Conservation (phyloP, 2,797 vertebrate genomes). For the Sebastes oblongus region DNA sequence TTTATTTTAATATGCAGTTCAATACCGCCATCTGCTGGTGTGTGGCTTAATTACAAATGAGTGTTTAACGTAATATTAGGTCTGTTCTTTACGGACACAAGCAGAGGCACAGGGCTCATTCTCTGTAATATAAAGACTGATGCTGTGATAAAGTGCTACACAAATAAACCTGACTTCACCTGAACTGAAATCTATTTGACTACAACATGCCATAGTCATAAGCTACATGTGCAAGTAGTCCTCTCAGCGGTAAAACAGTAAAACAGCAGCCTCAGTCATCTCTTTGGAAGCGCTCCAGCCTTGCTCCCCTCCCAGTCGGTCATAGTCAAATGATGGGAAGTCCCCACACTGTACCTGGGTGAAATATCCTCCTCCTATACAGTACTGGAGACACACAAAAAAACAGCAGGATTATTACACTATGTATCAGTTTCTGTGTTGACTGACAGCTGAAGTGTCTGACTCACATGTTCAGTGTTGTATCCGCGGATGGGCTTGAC, state of each 20-base stretch:
- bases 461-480: conserved; percentile 36
- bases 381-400: conserved; percentile 27
- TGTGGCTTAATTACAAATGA: not conserved
- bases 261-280: conserved; percentile 31
- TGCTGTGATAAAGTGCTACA: too few relatives aligned
- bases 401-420: not conserved
- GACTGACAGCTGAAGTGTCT: not conserved
- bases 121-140: too few relatives aligned
- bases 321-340: conserved; percentile 37
- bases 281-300: conserved; percentile 36
- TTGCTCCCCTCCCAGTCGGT: not conserved
- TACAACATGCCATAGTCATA: too few relatives aligned
- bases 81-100: not conserved
- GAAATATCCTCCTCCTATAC: conserved; percentile 46
- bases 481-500: not conserved
- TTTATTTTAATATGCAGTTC: not conserved
- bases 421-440: not conserved
- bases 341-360: conserved; percentile 1
- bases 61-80: not conserved
- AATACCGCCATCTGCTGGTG: not conserved
- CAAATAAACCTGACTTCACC: too few relatives aligned
- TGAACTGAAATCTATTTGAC: too few relatives aligned
- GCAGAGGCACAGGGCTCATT: not conserved
- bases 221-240: not conserved
- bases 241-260: conserved; percentile 40